Evolutionary conservation across 2,888 invertebrate species (phyloP).

Genomic region (Eupithecia pulchellata): DNA sequence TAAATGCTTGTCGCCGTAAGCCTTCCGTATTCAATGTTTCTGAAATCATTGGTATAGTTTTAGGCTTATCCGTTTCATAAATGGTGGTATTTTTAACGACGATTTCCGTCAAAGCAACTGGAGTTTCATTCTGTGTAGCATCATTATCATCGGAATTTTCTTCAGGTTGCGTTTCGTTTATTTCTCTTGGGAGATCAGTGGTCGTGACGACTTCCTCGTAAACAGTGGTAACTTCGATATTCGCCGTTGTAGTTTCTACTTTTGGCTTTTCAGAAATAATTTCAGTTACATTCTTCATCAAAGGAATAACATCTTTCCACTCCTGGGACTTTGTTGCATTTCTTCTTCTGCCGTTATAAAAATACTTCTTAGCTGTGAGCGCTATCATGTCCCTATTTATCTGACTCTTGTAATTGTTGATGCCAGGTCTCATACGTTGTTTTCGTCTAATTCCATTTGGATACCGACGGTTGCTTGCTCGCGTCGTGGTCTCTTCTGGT

Average conservation of each 20-base stretch:
- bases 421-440: slow-evolving; percentile 65
- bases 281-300: slow-evolving; percentile 54
- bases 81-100: slow-evolving; percentile 45
- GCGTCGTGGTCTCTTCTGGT: slow-evolving; percentile 37
- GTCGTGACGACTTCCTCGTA: slow-evolving; percentile 42
- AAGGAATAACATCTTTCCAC: slow-evolving; percentile 64
- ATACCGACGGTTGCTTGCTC: slow-evolving; percentile 55
- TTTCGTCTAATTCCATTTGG: slow-evolving; percentile 64
- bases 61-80: slow-evolving; percentile 54
- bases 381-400: slow-evolving; percentile 71
- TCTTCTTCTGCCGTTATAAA: slow-evolving; percentile 56
- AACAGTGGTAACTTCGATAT: slow-evolving; percentile 37
- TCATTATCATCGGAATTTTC: slow-evolving; percentile 14
- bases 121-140: slow-evolving; percentile 39
- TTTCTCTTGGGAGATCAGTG: slow-evolving; percentile 31
- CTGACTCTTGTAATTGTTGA: slow-evolving; percentile 67
- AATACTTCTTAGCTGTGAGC: slow-evolving; percentile 65
- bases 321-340: slow-evolving; percentile 66
- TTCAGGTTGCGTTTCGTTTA: neutral
- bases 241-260: slow-evolving; percentile 50
- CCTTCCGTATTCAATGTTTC: slow-evolving; percentile 59
- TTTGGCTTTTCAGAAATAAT: slow-evolving; percentile 47
- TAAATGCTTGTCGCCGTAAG: slow-evolving; percentile 67
- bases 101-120: slow-evolving; percentile 42
- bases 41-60: slow-evolving; percentile 49